These are phyloP conservation scores for Sussaba pulchella DNA, from an alignment of 2,888 invertebrate species.

Conservation along the genomic window DNA sequence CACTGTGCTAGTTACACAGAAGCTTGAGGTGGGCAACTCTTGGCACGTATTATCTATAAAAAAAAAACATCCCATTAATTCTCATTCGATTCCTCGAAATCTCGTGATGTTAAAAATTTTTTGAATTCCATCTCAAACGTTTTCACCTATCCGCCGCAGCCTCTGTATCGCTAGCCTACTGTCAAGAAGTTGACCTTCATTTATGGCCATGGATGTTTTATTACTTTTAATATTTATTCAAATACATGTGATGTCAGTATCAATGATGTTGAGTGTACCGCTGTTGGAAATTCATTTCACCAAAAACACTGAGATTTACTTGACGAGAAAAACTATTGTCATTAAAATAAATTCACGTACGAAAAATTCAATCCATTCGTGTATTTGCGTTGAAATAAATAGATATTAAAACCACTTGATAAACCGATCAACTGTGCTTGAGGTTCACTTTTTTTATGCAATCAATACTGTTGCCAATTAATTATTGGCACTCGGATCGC, in stretches of 20 bases:
- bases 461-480: conserved; percentile 45
- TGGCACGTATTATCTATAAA: conserved; percentile 49
- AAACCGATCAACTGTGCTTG: too few species aligned
- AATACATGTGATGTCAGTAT: conserved; percentile 63
- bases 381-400: too few species aligned
- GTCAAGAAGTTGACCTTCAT: conserved; percentile 98
- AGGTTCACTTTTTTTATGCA: too few species aligned
- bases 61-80: conserved; percentile 43
- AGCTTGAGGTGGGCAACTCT: conserved; percentile 36
- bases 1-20: conserved; percentile 31
- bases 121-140: conserved; percentile 59
- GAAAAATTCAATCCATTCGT: too few species aligned
- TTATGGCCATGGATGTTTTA: conserved; percentile 93
- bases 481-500: conserved; percentile 48
- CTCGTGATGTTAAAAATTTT: conserved; percentile 8
- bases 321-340: too few species aligned
- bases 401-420: too few species aligned
- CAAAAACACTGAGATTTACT: neutral
- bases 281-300: conserved; percentile 15
- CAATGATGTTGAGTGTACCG: conserved; percentile 50
- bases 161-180: conserved; percentile 85
- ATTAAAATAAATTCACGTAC: too few species aligned
- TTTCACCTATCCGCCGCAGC: conserved; percentile 76
- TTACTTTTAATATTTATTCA: conserved; percentile 78
- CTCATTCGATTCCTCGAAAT: conserved; percentile 45